These are phyloP conservation scores for Aplysina aerophoba DNA, from an alignment of 37 sponge, comb jelly and placozoan species.

Conservation along the genomic window DNA sequence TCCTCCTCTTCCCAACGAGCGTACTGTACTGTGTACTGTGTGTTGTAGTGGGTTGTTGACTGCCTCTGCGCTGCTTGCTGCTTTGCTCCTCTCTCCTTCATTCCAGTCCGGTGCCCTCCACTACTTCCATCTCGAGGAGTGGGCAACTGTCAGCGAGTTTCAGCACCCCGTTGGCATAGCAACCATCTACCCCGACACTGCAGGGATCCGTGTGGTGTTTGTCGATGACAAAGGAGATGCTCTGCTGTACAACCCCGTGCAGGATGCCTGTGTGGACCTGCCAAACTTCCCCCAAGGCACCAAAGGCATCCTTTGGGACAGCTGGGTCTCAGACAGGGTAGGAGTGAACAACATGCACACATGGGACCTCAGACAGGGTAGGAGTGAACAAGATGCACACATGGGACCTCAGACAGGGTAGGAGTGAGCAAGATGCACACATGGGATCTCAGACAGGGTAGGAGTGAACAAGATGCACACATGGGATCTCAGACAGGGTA, in stretches of 20 bases:
- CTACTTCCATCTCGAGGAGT: conserved; percentile 92
- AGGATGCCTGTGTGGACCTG: conserved; percentile 74
- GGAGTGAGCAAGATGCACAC: too few species aligned
- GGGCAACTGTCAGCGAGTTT: conserved; percentile 92
- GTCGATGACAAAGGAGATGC: conserved; percentile 96
- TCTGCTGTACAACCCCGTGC: conserved; percentile 86
- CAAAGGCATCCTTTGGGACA: conserved; percentile 90
- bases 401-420: too few species aligned
- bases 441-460: too few species aligned
- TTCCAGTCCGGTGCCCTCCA: conserved; percentile 74
- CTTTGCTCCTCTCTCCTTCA: too few species aligned
- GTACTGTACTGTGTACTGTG: too few species aligned
- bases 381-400: too few species aligned
- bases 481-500: too few species aligned
- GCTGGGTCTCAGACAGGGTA: conserved; percentile 79
- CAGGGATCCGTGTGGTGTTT: conserved; percentile 75
- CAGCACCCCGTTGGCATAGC: conserved; percentile 79
- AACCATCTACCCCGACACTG: conserved; percentile 75
- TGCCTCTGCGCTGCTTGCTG: too few species aligned
- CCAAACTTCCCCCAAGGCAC: conserved; percentile 72
- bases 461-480: too few species aligned
- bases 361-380: too few species aligned
- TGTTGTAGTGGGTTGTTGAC: too few species aligned
- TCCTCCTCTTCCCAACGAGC: not conserved
- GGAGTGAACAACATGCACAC: too few species aligned